Evolutionary conservation across 2,888 invertebrate species (phyloP).

Genomic region (Drosophila mimetica): DNA sequence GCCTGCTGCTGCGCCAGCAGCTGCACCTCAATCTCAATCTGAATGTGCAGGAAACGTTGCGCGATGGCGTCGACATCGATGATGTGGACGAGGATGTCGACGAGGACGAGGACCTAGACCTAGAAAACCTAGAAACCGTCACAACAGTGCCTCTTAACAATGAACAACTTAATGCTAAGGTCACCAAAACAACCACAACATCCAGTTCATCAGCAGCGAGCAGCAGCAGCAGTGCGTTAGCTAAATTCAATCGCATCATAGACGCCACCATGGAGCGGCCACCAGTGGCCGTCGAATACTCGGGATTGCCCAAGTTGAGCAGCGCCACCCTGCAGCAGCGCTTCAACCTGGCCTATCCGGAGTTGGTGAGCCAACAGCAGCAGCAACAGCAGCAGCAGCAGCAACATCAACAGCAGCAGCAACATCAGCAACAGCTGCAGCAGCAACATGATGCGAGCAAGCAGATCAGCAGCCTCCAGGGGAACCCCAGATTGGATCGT

Average conservation of each 20-base stretch:
- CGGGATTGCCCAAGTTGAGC: slow-evolving; percentile 55
- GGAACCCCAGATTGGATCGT: slow-evolving; percentile 64
- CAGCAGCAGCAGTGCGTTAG: slow-evolving; percentile 84
- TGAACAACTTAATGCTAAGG: slow-evolving; percentile 80
- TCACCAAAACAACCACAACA: slow-evolving; percentile 67
- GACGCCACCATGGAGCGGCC: slow-evolving; percentile 80
- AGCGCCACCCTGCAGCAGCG: slow-evolving; percentile 75
- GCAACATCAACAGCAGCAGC: slow-evolving; percentile 29
- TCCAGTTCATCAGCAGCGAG: slow-evolving; percentile 53
- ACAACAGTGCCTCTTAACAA: slow-evolving; percentile 83
- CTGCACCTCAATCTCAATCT: slow-evolving; percentile 81
- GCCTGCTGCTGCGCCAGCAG: slow-evolving; percentile 80
- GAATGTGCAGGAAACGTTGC: slow-evolving; percentile 73
- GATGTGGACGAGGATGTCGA: slow-evolving; percentile 74
- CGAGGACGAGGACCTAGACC: slow-evolving; percentile 44
- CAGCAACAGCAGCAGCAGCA: slow-evolving; percentile 33
- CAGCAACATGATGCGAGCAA: slow-evolving; percentile 39
- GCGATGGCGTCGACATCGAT: slow-evolving; percentile 78
- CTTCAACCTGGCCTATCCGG: slow-evolving; percentile 74
- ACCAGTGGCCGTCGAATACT: slow-evolving; percentile 24
- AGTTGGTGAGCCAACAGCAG: slow-evolving; percentile 64
- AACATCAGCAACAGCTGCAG: slow-evolving; percentile 28
- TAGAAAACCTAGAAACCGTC: slow-evolving; percentile 80
- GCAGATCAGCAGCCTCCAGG: slow-evolving; percentile 72
- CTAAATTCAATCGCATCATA: slow-evolving; percentile 84